Base-by-base conservation (phyloP, 2,797 vertebrate species). In the Heteromormyrus szaboi region DNA sequence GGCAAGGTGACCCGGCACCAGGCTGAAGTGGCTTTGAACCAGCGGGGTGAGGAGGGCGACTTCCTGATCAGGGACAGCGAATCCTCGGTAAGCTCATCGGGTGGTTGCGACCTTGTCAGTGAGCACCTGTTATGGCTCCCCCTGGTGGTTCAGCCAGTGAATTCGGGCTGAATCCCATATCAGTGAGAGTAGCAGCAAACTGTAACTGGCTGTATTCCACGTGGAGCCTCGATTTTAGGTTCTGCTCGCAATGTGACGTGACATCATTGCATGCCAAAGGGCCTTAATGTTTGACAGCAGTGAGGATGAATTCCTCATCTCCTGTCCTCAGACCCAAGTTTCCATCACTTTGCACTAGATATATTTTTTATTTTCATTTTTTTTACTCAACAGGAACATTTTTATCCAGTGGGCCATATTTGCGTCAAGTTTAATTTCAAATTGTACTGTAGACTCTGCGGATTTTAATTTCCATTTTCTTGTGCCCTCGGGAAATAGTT, bases 31-130 rank as follows among this genome's bases (percentile, higher is more conserved):
- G 95, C 95, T 62, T 92, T 96, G 90, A 96, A 96, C 92, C 95
- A 96, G 92, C 93, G 94, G 88, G 95, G 95, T 0, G 93, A 92
- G 3, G 95, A 96, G 92, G 95, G 95, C 14, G 95, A 95, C 90
- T 96, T 96, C 90, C 95, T 96, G 89, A 95, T 96, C 90, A 93
- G 95, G 90, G 95, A 96, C 90, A 96, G 95, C 89, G 95, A 96
- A 91, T 96, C 95, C 90, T 95, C 94, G 90, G 95, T 96, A 94
- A 95, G 93, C 37, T 62, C 4, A n/a, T 41, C 19, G 33, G 51
- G 4, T 44, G 65, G 51, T 41, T 48, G n/a, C 48, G 48, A 11
- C 25, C 51, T 17, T 19, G 48, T 14, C 12, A 14, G 84, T 54
- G 44, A 9, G 29, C 25, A 9, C 48, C 51, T 22, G 48, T 86